Evolutionary conservation across 2,113 vertebrate genomes (phyloP).

Genomic region (Okapia johnstoni): DNA sequence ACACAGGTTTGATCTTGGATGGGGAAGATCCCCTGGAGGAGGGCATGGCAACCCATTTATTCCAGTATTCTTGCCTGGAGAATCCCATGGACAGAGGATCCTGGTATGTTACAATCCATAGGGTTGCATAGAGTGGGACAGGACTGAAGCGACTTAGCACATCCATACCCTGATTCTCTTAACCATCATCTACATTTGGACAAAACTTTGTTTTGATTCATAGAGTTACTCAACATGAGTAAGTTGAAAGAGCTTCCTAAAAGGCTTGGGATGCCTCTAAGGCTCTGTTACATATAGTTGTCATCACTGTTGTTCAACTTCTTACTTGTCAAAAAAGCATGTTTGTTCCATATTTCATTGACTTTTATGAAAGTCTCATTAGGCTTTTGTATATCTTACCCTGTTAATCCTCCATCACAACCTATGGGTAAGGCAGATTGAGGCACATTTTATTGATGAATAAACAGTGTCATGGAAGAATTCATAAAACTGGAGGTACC

Average conservation of each 20-base stretch:
- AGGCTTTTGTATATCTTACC: neutral
- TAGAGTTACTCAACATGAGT: neutral
- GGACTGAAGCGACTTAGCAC: rapidly evolving
- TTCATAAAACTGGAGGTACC: neutral
- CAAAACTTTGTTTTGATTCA: neutral
- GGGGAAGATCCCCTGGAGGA: neutral
- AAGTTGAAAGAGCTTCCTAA: neutral
- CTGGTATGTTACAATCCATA: neutral
- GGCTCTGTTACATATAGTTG: neutral
- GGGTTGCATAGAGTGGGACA: neutral
- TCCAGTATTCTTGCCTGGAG: neutral
- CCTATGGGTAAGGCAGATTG: neutral
- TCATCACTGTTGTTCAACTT: neutral
- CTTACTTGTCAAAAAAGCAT: neutral
- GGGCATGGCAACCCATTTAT: neutral
- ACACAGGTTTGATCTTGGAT: neutral
- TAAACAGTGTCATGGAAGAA: neutral
- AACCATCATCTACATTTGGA: neutral
- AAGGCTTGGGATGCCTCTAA: neutral
- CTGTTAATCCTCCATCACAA: neutral
- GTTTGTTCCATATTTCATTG: neutral
- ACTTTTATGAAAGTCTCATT: neutral
- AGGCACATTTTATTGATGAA: neutral
- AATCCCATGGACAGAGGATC: neutral
- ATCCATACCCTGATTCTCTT: neutral